A percentile compares a stretch with the other conserved stretches of the same genome.
phyloP scores from a whole-genome alignment of 2,797 vertebrate species.

The Rhinella marina region DNA sequence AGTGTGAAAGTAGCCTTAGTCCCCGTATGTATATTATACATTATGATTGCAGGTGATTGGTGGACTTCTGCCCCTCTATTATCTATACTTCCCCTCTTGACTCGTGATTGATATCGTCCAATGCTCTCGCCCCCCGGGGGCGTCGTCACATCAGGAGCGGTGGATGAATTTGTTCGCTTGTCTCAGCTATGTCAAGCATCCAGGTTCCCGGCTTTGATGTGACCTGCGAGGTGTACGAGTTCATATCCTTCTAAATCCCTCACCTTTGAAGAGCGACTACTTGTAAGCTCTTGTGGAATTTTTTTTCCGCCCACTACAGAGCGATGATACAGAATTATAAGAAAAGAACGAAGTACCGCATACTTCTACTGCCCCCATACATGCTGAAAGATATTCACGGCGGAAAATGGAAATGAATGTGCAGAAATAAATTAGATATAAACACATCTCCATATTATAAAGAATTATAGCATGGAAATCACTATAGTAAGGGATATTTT shows the following conservation, averaged over 20 bases:
- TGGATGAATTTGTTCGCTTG: slow-evolving; percentile 29
- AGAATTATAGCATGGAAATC: neutral
- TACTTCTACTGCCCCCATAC: neutral
- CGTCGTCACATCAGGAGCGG: neutral
- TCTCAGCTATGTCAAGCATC: slow-evolving; percentile 44
- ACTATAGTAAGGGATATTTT: neutral
- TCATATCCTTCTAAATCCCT: slow-evolving; percentile 46
- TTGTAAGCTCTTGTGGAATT: slow-evolving; percentile 38
- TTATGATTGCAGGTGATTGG: neutral
- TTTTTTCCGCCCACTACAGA: slow-evolving; percentile 14
- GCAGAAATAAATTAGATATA: too few relatives aligned
- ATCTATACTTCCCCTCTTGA: neutral
- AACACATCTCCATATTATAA: neutral
- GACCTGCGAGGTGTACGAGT: slow-evolving; percentile 45
- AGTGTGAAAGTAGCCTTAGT: too few relatives aligned
- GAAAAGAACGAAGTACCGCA: too few relatives aligned
- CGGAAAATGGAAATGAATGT: neutral
- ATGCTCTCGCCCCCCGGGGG: neutral
- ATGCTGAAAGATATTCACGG: neutral
- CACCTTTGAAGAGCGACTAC: slow-evolving; percentile 41
- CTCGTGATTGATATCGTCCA: neutral
- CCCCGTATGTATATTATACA: too few relatives aligned
- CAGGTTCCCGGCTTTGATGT: slow-evolving; percentile 42
- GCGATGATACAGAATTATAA: slow-evolving; percentile 26
- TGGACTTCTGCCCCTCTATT: neutral